Evolutionary conservation across 1,140 invertebrate species (phyloP).

Genomic region (Drosophila serrata): DNA sequence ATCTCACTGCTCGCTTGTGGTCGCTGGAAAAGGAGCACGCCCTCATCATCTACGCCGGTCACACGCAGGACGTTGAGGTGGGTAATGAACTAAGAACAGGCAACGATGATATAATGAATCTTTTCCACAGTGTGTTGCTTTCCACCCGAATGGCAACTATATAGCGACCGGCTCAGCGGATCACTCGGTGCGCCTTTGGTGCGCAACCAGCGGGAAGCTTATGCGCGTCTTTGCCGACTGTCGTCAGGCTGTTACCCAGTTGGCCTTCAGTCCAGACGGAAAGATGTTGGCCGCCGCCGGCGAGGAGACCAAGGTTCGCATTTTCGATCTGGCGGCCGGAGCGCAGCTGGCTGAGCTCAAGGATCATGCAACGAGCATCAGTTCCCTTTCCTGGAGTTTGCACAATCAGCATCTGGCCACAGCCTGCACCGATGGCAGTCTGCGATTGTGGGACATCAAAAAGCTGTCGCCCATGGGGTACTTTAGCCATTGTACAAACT

Average conservation of each 20-base stretch:
- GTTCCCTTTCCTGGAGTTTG: slow-evolving; percentile 89
- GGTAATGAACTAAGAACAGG: background rate
- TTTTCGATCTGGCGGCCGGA: slow-evolving; percentile 87
- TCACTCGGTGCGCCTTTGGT: slow-evolving; percentile 92
- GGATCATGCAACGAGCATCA: slow-evolving; percentile 91
- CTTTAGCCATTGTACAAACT: background rate
- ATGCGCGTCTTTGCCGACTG: slow-evolving; percentile 93
- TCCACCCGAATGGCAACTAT: slow-evolving; percentile 94
- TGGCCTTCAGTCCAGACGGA: slow-evolving; percentile 93
- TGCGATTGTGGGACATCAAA: slow-evolving; percentile 89
- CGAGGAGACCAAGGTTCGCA: slow-evolving; percentile 87
- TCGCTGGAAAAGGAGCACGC: slow-evolving; percentile 92
- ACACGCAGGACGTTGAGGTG: slow-evolving; percentile 93
- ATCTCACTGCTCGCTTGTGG: slow-evolving; percentile 94
- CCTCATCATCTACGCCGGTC: slow-evolving; percentile 92
- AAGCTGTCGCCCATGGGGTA: slow-evolving; percentile 71
- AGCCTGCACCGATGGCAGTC: slow-evolving; percentile 91
- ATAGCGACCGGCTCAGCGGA: slow-evolving; percentile 92
- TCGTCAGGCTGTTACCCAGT: slow-evolving; percentile 89
- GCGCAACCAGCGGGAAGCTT: slow-evolving; percentile 87
- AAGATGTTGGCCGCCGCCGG: slow-evolving; percentile 92
- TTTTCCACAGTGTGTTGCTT: slow-evolving; percentile 87
- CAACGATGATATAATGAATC: background rate
- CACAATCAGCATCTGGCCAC: slow-evolving; percentile 90
- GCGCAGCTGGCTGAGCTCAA: slow-evolving; percentile 89